phyloP scores from a whole-genome alignment of 2,888 invertebrate species.

The Heliconius ethilla region DNA sequence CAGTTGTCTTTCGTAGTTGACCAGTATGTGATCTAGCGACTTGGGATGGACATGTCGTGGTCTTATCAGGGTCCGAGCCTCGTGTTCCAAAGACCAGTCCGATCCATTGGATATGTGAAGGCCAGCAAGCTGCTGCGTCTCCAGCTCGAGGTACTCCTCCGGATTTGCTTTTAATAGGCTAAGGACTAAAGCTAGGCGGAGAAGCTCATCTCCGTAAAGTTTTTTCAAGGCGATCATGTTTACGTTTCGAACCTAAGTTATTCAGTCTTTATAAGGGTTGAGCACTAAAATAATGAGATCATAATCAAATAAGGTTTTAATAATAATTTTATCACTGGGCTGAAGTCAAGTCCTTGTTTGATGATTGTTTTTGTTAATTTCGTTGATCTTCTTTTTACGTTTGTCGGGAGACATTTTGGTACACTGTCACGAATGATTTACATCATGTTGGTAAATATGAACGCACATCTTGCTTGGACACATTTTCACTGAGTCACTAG shows the following conservation, averaged over 20 bases:
- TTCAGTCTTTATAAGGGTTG: constrained; percentile 55
- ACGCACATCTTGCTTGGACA: constrained; percentile 52
- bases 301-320: constrained; percentile 43
- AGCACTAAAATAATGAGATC: constrained; percentile 77
- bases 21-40: constrained; percentile 85
- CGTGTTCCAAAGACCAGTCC: constrained; percentile 84
- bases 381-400: constrained; percentile 67
- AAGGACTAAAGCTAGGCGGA: constrained; percentile 90
- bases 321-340: constrained; percentile 43
- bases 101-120: constrained; percentile 85
- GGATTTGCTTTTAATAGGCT: constrained; percentile 90
- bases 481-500: constrained; percentile 63
- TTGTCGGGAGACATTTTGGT: constrained; percentile 74
- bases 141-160: constrained; percentile 84
- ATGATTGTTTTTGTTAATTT: constrained; percentile 50
- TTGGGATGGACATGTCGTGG: constrained; percentile 87
- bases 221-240: constrained; percentile 91
- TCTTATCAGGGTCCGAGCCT: constrained; percentile 80
- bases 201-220: constrained; percentile 89
- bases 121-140: constrained; percentile 78
- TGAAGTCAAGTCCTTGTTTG: constrained; percentile 56
- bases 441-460: constrained; percentile 45
- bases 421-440: constrained; percentile 57
- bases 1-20: constrained; percentile 87
- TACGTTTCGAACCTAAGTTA: constrained; percentile 45